Evolutionary conservation across 2,797 vertebrate species (phyloP), one percentile per base, ranked within the genome.

Genomic region (Myripristis murdjan): DNA sequence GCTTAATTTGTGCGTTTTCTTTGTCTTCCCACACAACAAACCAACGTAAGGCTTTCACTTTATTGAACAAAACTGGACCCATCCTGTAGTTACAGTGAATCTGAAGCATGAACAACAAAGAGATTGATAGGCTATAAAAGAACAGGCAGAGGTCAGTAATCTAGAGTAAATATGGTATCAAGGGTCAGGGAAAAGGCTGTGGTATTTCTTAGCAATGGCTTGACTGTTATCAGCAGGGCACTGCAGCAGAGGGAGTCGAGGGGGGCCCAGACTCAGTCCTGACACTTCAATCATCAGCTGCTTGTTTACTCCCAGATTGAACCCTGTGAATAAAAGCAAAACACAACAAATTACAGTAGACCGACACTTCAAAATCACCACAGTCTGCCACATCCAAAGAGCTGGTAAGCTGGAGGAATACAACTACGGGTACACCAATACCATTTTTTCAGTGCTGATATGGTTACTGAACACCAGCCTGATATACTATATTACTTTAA

Each of bases 251-350:
- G 98, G 98, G 61, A 96, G 95, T 6, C 97, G 95, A 4, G 98
- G 96, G 4, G 97, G 97, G 14, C 98, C 98, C 88, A 99, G 93
- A 7, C 74, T 65, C 83, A 99, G 88, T 49, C 96, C 96, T 2
- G 98, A 99, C 75, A 97, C 43, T 55, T 93, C 82, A 0, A 68
- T 92, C 97, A 98, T 97, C 77, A 99, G 81, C 82, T 95, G 95
- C 93, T 99, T 99, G 82, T 95, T 99, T 81, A 98, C 92, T 0
- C 96, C 92, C 72, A 98, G 76, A 73, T 97, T 94, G 70, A 98
- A 98, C 70, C 97, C 87, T 93, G 75, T 41, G 8, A 28, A 31
- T 0, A n/a, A 77, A 14, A 82, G 41, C 0, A 14, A 28, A 64
- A 12, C 10, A 3, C 12, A 6, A 46, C 6, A 59, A 15, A 44